A percentile compares a stretch with the other conserved stretches of the same genome.
Evolutionary conservation across 2,888 invertebrate species (phyloP).

Genomic region (Stenichneumon culpator): DNA sequence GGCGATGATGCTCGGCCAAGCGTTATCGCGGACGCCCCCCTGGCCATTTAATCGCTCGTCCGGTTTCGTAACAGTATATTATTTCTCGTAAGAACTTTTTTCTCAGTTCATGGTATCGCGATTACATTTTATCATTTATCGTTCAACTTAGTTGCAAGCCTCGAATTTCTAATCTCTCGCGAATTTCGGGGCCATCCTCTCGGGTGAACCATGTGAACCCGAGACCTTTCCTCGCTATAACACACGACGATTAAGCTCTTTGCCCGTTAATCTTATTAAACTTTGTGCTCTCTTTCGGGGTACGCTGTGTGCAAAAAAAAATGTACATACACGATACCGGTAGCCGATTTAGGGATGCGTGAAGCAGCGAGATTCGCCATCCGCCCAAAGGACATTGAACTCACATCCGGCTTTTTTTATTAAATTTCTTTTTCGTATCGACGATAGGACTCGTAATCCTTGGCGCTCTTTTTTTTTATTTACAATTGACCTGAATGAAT

Average conservation of each 20-base stretch:
- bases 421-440: neutral
- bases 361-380: neutral
- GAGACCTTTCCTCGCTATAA: neutral
- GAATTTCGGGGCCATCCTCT: neutral
- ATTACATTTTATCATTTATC: neutral
- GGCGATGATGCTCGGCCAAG: slow-evolving; percentile 38
- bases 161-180: neutral
- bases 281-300: neutral
- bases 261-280: neutral
- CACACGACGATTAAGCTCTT: neutral
- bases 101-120: slow-evolving; percentile 11
- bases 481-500: neutral
- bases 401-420: slow-evolving; percentile 9
- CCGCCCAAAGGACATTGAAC: neutral
- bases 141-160: neutral
- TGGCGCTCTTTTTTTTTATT: neutral
- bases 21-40: slow-evolving; percentile 61
- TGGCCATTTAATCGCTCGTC: slow-evolving; percentile 61
- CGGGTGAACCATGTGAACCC: neutral
- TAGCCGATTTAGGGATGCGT: neutral
- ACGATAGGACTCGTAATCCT: slow-evolving; percentile 2
- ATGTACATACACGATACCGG: neutral
- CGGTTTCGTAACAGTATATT: slow-evolving; percentile 57
- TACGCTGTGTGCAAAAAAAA: neutral
- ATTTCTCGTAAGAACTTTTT: slow-evolving; percentile 32